Evolutionary conservation across 2,888 invertebrate genomes (phyloP).

Genomic region (Danaus chrysippus): DNA sequence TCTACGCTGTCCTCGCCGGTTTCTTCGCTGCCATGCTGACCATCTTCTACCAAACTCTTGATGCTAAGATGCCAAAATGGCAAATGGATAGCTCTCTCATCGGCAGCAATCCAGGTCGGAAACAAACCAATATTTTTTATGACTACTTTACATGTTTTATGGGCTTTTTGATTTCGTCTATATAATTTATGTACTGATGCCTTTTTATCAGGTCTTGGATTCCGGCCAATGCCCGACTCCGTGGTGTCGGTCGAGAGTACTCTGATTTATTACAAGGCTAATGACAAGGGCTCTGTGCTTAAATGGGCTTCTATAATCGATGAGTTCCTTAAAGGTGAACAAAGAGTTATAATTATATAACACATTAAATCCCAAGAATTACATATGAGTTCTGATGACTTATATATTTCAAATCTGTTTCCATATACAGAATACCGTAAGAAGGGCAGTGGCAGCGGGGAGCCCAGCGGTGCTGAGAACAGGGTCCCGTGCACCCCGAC

Average conservation of each 20-base stretch:
- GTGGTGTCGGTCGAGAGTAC: constrained; percentile 91
- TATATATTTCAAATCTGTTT: not conserved
- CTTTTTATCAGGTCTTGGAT: constrained; percentile 88
- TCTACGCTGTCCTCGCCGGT: constrained; percentile 94
- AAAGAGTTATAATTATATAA: not conserved
- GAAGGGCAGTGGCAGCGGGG: constrained; percentile 68
- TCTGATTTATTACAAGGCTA: constrained; percentile 94
- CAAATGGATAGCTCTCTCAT: constrained; percentile 91
- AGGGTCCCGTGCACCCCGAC: constrained; percentile 83
- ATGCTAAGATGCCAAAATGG: constrained; percentile 92
- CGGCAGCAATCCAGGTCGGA: constrained; percentile 94
- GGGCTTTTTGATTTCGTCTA: not conserved
- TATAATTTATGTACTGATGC: not conserved
- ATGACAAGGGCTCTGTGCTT: constrained; percentile 86
- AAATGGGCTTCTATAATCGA: constrained; percentile 90
- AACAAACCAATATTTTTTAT: not conserved
- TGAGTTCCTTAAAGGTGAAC: constrained; percentile 87
- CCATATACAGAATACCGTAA: constrained; percentile 64
- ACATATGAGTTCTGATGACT: too few species aligned
- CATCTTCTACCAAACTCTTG: constrained; percentile 96
- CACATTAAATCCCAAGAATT: too few species aligned
- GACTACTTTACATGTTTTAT: not conserved
- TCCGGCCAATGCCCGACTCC: constrained; percentile 95
- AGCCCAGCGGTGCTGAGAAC: constrained; percentile 76
- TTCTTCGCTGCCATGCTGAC: constrained; percentile 97